phyloP scores from a whole-genome alignment of 2,797 vertebrate genomes.

The Gallirallus australis region DNA sequence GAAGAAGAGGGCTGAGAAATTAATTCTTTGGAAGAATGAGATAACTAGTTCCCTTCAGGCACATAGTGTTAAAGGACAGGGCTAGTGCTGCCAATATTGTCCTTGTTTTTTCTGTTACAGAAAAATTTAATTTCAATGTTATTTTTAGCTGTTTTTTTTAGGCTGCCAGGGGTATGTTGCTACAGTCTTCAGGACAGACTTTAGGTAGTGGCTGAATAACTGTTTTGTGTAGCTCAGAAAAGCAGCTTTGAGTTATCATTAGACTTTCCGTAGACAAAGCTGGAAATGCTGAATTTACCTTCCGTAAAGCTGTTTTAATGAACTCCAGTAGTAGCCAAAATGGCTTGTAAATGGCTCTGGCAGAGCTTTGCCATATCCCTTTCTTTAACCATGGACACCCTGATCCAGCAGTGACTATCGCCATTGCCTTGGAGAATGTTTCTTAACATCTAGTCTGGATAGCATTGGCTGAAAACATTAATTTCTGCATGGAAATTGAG shows the following conservation, averaged over 20 bases:
- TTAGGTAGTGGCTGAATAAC: background rate
- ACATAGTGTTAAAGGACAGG: background rate
- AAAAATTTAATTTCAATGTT: background rate
- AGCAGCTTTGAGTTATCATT: background rate
- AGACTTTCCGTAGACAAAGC: background rate
- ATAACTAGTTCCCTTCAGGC: background rate
- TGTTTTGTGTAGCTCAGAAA: background rate
- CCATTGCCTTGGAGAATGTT: fast-evolving
- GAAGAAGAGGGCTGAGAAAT: background rate
- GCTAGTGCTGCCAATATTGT: background rate
- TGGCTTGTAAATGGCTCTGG: background rate
- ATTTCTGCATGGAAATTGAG: background rate
- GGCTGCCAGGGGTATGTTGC: background rate
- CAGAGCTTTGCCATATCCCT: background rate
- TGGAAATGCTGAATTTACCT: background rate
- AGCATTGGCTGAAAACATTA: background rate
- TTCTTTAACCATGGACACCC: background rate
- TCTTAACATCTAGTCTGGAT: background rate
- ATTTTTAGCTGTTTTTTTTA: background rate
- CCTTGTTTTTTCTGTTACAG: background rate
- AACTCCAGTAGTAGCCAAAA: background rate
- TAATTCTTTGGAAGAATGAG: background rate
- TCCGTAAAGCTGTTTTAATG: background rate
- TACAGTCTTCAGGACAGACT: background rate
- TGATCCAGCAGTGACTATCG: no score